Conservation (phyloP, 2,113 vertebrate species). For the Brachypteracias leptosomus region DNA sequence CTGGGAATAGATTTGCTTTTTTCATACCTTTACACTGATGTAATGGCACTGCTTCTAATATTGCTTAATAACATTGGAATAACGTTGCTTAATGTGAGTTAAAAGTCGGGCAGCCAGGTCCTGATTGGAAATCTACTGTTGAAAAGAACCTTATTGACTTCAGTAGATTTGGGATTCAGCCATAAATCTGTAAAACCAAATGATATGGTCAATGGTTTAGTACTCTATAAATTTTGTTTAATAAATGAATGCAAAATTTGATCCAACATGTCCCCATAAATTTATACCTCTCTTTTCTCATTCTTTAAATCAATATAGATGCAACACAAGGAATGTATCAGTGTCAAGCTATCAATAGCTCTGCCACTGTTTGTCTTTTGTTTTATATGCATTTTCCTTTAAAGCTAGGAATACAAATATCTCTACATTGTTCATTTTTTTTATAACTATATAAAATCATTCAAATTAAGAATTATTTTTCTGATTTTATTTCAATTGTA, state of each 20-base stretch:
- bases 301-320: conserved; percentile 50
- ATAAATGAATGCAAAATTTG: conserved; percentile 63
- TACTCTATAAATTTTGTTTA: conserved; percentile 46
- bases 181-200: conserved; percentile 27
- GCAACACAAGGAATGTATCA: conserved; percentile 34
- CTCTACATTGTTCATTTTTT: not conserved
- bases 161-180: not conserved
- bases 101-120: not conserved
- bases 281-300: conserved; percentile 34
- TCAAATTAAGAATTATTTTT: not conserved
- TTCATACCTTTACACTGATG: not conserved
- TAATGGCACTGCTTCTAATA: not conserved
- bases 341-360: conserved; percentile 35
- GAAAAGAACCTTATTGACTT: conserved; percentile 23
- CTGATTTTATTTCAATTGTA: not conserved
- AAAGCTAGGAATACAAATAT: not conserved
- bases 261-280: conserved; percentile 33
- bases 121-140: not conserved
- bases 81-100: not conserved
- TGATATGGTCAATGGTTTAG: conserved; percentile 40
- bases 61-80: not conserved
- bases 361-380: not conserved
- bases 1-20: not conserved
- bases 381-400: not conserved
- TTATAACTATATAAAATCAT: not conserved